Evolutionary conservation across 2,113 vertebrate genomes (phyloP).

Genomic region (Gymnocephalus cernua): DNA sequence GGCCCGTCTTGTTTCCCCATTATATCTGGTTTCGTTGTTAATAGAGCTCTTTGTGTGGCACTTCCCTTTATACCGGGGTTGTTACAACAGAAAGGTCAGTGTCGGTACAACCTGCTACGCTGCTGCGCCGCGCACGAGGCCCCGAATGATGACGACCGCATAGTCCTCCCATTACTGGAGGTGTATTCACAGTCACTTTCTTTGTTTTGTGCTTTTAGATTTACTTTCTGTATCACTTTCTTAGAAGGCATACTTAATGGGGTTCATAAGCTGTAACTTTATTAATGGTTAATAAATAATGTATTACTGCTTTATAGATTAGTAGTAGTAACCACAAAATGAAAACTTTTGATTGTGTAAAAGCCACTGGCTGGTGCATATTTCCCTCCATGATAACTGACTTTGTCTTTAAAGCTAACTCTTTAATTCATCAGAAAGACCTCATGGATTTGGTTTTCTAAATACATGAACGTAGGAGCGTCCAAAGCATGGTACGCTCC

Average conservation of each 20-base stretch:
- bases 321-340: not conserved
- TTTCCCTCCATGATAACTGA: not conserved
- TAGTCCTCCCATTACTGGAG: constrained; percentile 28
- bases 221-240: not conserved
- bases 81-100: constrained; percentile 81
- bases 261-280: not conserved
- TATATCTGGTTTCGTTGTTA: constrained; percentile 81
- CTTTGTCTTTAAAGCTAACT: not conserved
- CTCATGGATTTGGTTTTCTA: not conserved
- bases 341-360: not conserved
- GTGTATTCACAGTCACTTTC: not conserved
- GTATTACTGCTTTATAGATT: not conserved
- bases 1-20: constrained; percentile 82
- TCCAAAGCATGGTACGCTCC: not conserved
- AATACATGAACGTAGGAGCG: not conserved
- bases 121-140: constrained; percentile 25
- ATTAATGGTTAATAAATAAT: not conserved
- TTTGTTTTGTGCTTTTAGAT: not conserved
- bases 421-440: not conserved
- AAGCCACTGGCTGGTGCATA: not conserved
- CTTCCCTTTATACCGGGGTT: constrained; percentile 76
- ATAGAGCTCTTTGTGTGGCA: constrained; percentile 81
- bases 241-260: not conserved
- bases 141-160: constrained; percentile 28
- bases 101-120: constrained; percentile 65